A percentile compares a stretch with the other conserved stretches of the same genome.
Evolutionary conservation across 2,888 invertebrate genomes (phyloP).

Genomic region (Brachynemurus nebulosus): DNA sequence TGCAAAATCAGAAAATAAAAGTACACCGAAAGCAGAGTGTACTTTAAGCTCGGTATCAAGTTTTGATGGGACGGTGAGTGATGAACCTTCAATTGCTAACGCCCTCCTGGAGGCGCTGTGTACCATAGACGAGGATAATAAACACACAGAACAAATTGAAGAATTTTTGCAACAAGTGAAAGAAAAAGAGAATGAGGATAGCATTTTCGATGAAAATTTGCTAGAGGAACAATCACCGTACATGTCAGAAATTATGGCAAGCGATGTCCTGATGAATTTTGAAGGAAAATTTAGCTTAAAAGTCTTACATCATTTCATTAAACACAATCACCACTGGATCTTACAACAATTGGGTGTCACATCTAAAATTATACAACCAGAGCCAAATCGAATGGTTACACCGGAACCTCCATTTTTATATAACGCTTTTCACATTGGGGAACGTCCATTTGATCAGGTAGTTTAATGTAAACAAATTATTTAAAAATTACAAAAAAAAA

Average conservation of each 20-base stretch:
- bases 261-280: slow-evolving; percentile 45
- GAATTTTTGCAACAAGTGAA: slow-evolving; percentile 41
- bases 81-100: slow-evolving; percentile 51
- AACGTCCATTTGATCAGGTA: slow-evolving; percentile 63
- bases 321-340: slow-evolving; percentile 53
- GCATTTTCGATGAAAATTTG: slow-evolving; percentile 25
- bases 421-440: slow-evolving; percentile 69
- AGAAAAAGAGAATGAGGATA: slow-evolving; percentile 21
- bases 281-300: slow-evolving; percentile 44
- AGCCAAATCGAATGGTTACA: slow-evolving; percentile 25
- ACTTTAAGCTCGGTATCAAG: slow-evolving; percentile 10
- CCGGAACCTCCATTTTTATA: slow-evolving; percentile 43
- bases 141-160: slow-evolving; percentile 61
- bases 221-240: slow-evolving; percentile 35
- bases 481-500: no score
- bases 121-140: slow-evolving; percentile 64
- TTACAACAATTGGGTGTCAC: slow-evolving; percentile 40
- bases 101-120: slow-evolving; percentile 66
- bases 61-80: no score
- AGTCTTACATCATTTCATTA: slow-evolving; percentile 57
- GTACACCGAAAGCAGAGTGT: slow-evolving; percentile 5
- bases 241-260: slow-evolving; percentile 41
- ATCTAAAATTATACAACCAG: slow-evolving; percentile 27
- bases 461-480: no score
- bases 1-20: slow-evolving; percentile 5